Conservation (phyloP, 2,797 vertebrate species). For the Cuniculus paca region DNA sequence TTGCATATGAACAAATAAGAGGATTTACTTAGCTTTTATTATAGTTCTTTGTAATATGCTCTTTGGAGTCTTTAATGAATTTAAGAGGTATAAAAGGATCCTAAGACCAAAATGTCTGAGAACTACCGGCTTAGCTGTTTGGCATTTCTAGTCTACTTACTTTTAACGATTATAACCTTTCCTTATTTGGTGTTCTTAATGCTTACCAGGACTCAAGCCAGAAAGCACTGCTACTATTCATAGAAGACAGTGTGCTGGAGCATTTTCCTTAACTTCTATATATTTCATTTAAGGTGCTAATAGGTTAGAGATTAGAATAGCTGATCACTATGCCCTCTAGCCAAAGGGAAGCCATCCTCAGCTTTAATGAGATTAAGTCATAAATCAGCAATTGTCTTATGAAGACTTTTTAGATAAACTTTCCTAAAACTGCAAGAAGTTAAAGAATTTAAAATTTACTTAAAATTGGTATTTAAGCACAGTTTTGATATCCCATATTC, state of each 20-base stretch:
- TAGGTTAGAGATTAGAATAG: not conserved
- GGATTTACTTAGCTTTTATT: not conserved
- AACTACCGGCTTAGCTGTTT: not conserved
- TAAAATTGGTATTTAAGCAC: not conserved
- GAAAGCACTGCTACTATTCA: conserved; percentile 25
- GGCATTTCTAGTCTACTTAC: not conserved
- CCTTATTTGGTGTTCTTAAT: conserved; percentile 34
- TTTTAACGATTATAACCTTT: not conserved
- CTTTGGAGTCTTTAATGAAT: not conserved
- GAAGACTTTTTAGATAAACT: not conserved
- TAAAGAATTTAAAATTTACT: conserved; percentile 15
- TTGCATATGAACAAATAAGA: not conserved
- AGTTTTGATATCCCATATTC: not conserved
- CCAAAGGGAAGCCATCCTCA: not conserved
- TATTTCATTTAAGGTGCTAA: not conserved
- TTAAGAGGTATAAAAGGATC: not conserved
- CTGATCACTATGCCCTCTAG: not conserved
- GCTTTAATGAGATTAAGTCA: not conserved
- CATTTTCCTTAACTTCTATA: not conserved
- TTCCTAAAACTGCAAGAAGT: conserved; percentile 28
- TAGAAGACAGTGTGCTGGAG: not conserved
- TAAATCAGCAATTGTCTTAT: not conserved
- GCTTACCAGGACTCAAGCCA: not conserved
- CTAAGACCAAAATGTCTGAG: not conserved
- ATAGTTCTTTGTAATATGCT: not conserved